phyloP scores from a whole-genome alignment of 23 tunicate species.

The Clavelina lepadiformis region DNA sequence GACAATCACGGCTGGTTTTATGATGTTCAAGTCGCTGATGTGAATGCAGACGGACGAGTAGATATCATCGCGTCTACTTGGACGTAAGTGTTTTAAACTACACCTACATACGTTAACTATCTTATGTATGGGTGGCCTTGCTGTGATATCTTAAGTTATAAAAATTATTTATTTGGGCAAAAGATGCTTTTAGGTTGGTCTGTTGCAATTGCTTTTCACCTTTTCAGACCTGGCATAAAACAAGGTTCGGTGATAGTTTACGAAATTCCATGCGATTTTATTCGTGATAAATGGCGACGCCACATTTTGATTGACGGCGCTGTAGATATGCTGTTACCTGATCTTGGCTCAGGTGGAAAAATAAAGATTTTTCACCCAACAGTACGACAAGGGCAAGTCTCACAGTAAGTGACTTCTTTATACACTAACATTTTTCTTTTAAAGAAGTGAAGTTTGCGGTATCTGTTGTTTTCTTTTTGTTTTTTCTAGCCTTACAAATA shows the following conservation, averaged over 20 bases:
- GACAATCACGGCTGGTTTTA: conserved; percentile 93
- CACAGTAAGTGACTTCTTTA: conserved; percentile 15
- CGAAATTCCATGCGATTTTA: conserved; percentile 93
- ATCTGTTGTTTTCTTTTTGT: no score
- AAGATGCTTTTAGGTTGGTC: no score
- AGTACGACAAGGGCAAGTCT: conserved; percentile 28
- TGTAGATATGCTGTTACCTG: conserved; percentile 33
- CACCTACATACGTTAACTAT: background rate
- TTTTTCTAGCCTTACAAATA: no score
- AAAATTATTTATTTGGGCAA: background rate
- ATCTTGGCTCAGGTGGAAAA: conserved; percentile 70
- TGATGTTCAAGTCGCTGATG: conserved; percentile 74
- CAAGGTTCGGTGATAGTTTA: conserved; percentile 76
- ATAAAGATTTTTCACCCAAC: conserved; percentile 81
- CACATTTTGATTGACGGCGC: conserved; percentile 73
- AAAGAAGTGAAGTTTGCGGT: no score
- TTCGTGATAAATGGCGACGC: conserved; percentile 68
- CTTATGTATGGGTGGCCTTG: background rate
- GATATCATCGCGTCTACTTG: conserved; percentile 86
- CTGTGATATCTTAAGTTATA: no score
- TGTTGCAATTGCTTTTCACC: background rate
- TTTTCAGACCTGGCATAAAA: conserved; percentile 44
- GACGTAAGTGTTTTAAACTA: conserved; percentile 29
- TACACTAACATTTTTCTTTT: no score
- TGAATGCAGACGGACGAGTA: conserved; percentile 90